Evolutionary conservation across 2,888 invertebrate species (phyloP), one percentile per base, ranked within the genome.

Genomic region (Drosophila antonietae): DNA sequence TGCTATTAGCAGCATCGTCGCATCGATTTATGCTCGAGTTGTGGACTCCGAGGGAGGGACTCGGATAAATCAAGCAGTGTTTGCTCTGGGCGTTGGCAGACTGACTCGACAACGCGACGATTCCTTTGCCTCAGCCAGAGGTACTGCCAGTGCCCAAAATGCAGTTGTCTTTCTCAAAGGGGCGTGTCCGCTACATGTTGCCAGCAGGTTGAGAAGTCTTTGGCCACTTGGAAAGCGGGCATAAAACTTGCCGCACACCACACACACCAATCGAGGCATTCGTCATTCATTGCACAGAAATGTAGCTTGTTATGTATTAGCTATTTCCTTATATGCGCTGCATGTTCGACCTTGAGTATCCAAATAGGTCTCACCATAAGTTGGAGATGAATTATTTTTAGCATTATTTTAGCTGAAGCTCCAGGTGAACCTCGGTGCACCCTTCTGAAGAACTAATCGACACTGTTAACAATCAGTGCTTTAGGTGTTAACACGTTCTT

Each of bases 251-350:
- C 79, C 65, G 58, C 83, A 78, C 78, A 83, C 81, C 80, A 85
- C 81, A 80, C 75, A 81, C 81, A 64, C 66, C 73, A 86, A 81
- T 88, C 86, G 80, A 79, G 75, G 75, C 72, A 70, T 81, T 88
- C 83, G 87, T 83, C 83, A 83, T 4, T 37, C 28, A 86, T 83
- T 68, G 74, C 56, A 75, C 73, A 83, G 88, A 85, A 88, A 83
- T 83, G 79, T 73, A 75, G 57, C 56, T 28, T n/a, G 39, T 58
- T 61, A 39, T 57, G 46, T 56, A 28, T 28, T 64, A 66, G 60
- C 70, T 62, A 47, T 39, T 39, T 46, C 39, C 12, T 15, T 9
- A 31, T 35, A 31, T 14, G 12, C 35, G 49, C 53, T 14, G 28
- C 59, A 18, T 20, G 6, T 55, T 52, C 68, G 88, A 86, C 88